A percentile compares a stretch with the other conserved stretches of the same genome.
These are phyloP conservation scores for Drosophila elegans DNA, from an alignment of 1,140 invertebrate species.

Conservation along the genomic window DNA sequence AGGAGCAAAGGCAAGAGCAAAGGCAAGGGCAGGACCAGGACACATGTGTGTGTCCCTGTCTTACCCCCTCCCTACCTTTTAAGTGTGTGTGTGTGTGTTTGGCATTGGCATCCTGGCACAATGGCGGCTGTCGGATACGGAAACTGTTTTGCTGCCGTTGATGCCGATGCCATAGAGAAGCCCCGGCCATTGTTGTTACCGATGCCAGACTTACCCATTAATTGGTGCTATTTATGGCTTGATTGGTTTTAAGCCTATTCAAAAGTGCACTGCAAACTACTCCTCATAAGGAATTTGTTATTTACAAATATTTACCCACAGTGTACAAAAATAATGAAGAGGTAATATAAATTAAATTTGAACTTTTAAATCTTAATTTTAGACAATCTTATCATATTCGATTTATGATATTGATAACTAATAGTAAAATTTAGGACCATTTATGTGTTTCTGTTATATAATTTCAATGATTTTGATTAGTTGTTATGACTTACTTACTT, in stretches of 20 bases:
- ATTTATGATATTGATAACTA: too few species aligned
- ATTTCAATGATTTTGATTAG: too few species aligned
- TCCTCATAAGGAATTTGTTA: not conserved
- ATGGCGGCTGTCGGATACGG: slow-evolving; percentile 80
- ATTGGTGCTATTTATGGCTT: slow-evolving; percentile 23
- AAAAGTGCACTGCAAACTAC: not conserved
- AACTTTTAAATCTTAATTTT: too few species aligned
- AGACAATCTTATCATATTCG: too few species aligned
- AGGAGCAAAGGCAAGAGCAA: slow-evolving; percentile 15
- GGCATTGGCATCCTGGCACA: slow-evolving; percentile 79
- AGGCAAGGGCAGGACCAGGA: slow-evolving; percentile 20
- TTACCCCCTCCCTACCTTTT: not conserved
- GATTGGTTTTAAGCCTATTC: slow-evolving; percentile 18
- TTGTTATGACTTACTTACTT: too few species aligned
- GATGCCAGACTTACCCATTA: slow-evolving; percentile 34
- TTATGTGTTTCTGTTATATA: too few species aligned
- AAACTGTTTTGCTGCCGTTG: slow-evolving; percentile 82
- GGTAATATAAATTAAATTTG: too few species aligned
- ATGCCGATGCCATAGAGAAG: slow-evolving; percentile 65
- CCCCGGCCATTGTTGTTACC: slow-evolving; percentile 61
- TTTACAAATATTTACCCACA: not conserved
- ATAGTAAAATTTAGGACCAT: too few species aligned
- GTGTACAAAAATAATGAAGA: too few species aligned
- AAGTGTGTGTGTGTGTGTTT: slow-evolving; percentile 45
- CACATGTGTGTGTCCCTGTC: slow-evolving; percentile 29